phyloP scores from a whole-genome alignment of 2,888 invertebrate species.

The Brachyptera putata region DNA sequence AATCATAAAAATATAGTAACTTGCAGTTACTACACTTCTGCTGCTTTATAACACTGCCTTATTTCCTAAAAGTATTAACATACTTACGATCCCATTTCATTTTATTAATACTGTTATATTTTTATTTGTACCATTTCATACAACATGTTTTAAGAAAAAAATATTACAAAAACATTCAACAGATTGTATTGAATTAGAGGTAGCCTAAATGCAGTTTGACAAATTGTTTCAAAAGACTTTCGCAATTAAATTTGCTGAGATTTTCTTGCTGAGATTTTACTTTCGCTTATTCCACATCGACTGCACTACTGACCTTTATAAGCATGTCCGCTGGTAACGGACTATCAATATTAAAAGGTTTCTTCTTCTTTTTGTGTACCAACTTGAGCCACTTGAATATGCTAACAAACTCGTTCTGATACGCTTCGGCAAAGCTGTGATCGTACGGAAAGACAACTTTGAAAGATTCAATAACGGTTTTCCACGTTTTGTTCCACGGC shows the following conservation, averaged over 20 bases:
- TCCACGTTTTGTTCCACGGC: conserved; percentile 70
- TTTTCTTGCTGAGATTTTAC: conserved; percentile 21
- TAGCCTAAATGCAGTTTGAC: too few relatives aligned
- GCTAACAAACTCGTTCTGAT: conserved; percentile 85
- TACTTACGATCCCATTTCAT: too few relatives aligned
- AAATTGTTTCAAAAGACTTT: background rate
- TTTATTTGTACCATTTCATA: too few relatives aligned
- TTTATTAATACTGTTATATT: too few relatives aligned
- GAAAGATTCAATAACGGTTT: conserved; percentile 58
- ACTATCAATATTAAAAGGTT: conserved; percentile 62
- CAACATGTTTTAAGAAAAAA: background rate
- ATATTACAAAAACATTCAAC: background rate
- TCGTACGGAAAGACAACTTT: conserved; percentile 79
- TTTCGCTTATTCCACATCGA: background rate
- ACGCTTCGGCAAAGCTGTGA: conserved; percentile 81
- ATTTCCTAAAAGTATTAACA: too few relatives aligned
- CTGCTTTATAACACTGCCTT: too few relatives aligned
- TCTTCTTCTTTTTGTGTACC: conserved; percentile 64
- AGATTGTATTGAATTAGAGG: too few relatives aligned
- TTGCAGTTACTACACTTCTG: too few relatives aligned
- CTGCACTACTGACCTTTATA: conserved; percentile 64
- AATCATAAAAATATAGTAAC: too few relatives aligned
- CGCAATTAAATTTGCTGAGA: conserved; percentile 10
- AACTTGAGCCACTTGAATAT: conserved; percentile 91
- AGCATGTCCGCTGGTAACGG: conserved; percentile 84